Base-by-base conservation (phyloP, 1,140 invertebrate genomes). In the Brachionus rubens region DNA sequence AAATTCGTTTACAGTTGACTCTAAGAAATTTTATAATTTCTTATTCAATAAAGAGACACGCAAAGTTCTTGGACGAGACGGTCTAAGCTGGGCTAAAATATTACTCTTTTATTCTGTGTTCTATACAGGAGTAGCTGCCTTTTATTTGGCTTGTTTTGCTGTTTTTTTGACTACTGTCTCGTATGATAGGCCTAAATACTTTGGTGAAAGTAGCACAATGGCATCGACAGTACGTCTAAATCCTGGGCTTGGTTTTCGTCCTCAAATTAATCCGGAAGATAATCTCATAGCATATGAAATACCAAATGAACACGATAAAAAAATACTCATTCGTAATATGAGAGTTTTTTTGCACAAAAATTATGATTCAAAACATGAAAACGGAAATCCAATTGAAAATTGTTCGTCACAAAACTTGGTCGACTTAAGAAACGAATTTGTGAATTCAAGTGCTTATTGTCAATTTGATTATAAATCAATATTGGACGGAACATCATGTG, bases 51-150 rank as follows among this genome's bases (percentile, higher is more conserved):
- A 62, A 62, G 56, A 62, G 36, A 62, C 28, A 62, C 33, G 36
- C 21, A 30, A 62, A 62, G 21, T 62, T 46, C 12, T 46, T 7
- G 67, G 67, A 21, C 67, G 67, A 46, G 67, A 70, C 26, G 41
- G 67, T 28, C 10, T 48, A 19, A 70, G 67, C 12, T 50, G 43
- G 43, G 67, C 67, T 7, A 47, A 48, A 30, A 50, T 70, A 50
- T n/a, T 7, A n/a, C n/a, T 50, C 10, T 70, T 70, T 70, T 70
- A 48, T 50, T 70, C 33, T 47, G n/a, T 50, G 21, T 70, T 46
- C 9, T 70, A 46, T 21, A 28, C 40, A n/a, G 26, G 19, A n/a
- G 28, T 70, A 36, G 10, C 40, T 3, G 24, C 67, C 10, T 28
- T 70, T 70, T 48, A 46, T 47, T 26, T 70, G 9, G 26, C 21